A percentile compares a stretch with the other conserved stretches of the same genome.
Conservation (phyloP, 1,140 invertebrate species). For the Bombus affinis region DNA sequence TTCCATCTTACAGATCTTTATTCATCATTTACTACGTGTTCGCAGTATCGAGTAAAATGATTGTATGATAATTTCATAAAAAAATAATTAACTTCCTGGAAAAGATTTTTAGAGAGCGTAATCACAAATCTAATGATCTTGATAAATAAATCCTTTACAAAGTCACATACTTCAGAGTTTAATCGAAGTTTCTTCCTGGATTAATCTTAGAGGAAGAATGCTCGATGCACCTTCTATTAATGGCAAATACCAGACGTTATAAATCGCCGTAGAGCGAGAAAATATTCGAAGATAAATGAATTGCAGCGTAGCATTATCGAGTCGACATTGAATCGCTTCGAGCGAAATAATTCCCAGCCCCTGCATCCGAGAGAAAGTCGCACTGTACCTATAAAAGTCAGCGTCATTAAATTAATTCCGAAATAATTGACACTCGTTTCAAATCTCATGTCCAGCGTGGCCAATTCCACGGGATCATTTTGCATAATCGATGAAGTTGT, state of each 20-base stretch:
- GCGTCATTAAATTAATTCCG: slow-evolving; percentile 47
- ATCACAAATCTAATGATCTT: too few species aligned
- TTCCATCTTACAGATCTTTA: too few species aligned
- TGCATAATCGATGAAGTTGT: slow-evolving; percentile 65
- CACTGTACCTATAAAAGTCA: slow-evolving; percentile 26
- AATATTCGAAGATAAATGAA: not conserved
- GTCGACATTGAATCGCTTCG: not conserved
- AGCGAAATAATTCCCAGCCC: slow-evolving; percentile 3
- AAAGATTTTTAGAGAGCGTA: too few species aligned
- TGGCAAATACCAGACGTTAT: not conserved
- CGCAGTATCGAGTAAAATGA: too few species aligned
- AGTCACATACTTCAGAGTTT: too few species aligned
- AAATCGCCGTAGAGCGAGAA: not conserved
- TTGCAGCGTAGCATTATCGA: not conserved
- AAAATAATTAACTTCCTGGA: too few species aligned
- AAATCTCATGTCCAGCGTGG: not conserved
- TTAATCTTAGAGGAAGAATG: too few species aligned
- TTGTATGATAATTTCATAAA: too few species aligned
- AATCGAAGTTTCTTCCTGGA: too few species aligned
- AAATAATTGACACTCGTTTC: slow-evolving; percentile 63
- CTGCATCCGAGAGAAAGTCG: not conserved
- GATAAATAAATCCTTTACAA: too few species aligned
- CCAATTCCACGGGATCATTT: slow-evolving; percentile 3
- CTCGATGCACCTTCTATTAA: not conserved
- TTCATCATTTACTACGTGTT: too few species aligned